Percentiles rank a stretch among this genome's conserved stretches.
Evolutionary conservation across 2,797 vertebrate genomes (phyloP).

Genomic region (Melanogrammus aeglefinus): DNA sequence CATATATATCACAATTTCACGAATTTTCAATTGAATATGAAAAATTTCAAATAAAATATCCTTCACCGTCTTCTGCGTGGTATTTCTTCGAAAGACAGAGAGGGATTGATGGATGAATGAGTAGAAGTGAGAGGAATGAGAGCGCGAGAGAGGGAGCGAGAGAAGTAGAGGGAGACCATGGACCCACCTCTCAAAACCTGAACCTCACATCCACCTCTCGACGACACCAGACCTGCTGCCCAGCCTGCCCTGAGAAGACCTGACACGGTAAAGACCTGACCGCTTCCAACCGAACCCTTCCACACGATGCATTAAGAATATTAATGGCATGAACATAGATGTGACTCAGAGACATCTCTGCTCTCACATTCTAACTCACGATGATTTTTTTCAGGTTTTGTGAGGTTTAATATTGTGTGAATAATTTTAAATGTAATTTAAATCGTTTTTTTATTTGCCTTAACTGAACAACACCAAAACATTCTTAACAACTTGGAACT

Average conservation of each 20-base stretch:
- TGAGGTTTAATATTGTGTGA: not conserved
- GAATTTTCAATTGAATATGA: not conserved
- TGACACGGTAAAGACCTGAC: not conserved
- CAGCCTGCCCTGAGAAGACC: not conserved
- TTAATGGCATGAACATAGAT: not conserved
- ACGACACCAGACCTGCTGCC: not conserved
- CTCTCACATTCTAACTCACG: not conserved
- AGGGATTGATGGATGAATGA: not conserved
- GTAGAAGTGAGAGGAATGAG: conserved; percentile 5
- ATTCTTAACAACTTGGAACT: not conserved
- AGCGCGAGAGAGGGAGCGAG: not conserved
- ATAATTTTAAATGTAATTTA: not conserved
- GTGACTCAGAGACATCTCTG: not conserved
- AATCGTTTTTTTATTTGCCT: not conserved
- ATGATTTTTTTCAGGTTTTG: not conserved
- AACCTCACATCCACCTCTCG: not conserved
- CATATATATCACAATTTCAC: not conserved
- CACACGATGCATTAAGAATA: not conserved
- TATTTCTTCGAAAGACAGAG: conserved; percentile 7
- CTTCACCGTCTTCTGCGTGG: not conserved
- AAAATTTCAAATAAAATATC: not conserved
- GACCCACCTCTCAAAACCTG: not conserved
- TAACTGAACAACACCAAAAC: not conserved
- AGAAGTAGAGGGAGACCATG: not conserved
- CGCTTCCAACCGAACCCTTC: not conserved